A percentile compares a stretch with the other conserved stretches of the same genome.
Conservation (phyloP, 2,113 vertebrate species). For the Vimba vimba region DNA sequence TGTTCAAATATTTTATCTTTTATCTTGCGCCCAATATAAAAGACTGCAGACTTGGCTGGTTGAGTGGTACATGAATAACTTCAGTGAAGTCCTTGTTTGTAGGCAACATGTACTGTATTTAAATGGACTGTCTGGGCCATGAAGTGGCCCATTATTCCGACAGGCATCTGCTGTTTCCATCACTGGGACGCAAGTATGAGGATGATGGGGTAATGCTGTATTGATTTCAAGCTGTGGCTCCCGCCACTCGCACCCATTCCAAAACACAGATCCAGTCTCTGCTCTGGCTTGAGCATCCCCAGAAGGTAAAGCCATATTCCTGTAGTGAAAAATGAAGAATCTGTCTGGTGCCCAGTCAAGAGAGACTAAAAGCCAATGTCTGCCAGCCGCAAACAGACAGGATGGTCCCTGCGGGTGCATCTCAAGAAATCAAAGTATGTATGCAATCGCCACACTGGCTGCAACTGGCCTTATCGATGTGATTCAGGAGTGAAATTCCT, state of each 20-base stretch:
- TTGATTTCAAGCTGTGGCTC: conserved; percentile 56
- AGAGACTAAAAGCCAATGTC: background rate
- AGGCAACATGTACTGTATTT: conserved; percentile 19
- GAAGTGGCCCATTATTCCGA: conserved; percentile 34
- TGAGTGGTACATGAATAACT: background rate
- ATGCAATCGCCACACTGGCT: conserved; percentile 57
- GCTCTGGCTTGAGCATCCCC: conserved; percentile 41
- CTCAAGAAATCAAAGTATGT: conserved; percentile 45
- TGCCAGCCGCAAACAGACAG: background rate
- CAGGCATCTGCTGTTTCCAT: conserved; percentile 58
- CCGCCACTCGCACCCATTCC: conserved; percentile 36
- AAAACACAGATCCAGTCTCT: conserved; percentile 45
- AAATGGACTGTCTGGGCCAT: conserved; percentile 21
- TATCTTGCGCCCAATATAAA: background rate
- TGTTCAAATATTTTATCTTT: conserved; percentile 29
- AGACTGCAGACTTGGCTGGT: conserved; percentile 30
- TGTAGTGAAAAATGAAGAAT: conserved; percentile 49
- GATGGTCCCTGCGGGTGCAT: conserved; percentile 48
- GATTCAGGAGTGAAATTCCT: conserved; percentile 67
- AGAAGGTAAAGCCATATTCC: conserved; percentile 47
- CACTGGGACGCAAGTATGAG: conserved; percentile 44
- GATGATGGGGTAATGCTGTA: conserved; percentile 53
- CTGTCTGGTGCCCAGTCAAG: conserved; percentile 36
- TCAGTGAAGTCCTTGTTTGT: background rate
- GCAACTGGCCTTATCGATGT: conserved; percentile 61